phyloP scores from a whole-genome alignment of 2,113 vertebrate species.

The Cottus gobio region DNA sequence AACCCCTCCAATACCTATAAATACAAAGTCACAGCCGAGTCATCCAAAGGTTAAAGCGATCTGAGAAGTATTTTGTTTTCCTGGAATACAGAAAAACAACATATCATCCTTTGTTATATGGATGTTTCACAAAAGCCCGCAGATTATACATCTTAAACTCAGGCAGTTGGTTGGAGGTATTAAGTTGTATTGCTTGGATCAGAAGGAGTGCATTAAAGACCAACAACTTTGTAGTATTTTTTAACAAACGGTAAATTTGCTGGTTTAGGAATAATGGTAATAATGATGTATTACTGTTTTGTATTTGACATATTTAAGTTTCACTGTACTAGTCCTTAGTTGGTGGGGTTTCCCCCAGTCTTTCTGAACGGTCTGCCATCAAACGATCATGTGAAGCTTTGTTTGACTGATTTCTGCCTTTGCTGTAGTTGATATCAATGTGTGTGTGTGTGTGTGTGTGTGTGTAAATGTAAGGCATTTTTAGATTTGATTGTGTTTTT shows the following conservation, averaged over 20 bases:
- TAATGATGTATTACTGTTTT: background rate
- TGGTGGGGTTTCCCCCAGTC: background rate
- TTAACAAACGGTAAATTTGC: background rate
- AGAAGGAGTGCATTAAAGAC: background rate
- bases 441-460: too few relatives aligned
- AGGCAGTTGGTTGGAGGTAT: background rate
- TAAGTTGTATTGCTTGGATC: background rate
- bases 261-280: background rate
- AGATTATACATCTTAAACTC: conserved; percentile 4
- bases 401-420: background rate
- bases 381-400: background rate
- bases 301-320: background rate
- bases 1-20: conserved; percentile 16
- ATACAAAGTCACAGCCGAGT: conserved; percentile 28
- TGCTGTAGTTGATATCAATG: too few relatives aligned
- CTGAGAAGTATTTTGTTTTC: conserved; percentile 7
- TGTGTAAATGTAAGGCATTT: too few relatives aligned
- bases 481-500: too few relatives aligned
- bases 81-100: background rate
- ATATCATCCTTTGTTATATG: background rate
- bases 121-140: conserved; percentile 4
- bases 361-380: background rate
- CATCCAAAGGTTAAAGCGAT: conserved; percentile 19
- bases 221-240: too few relatives aligned
- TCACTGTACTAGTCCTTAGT: background rate